phyloP scores from a whole-genome alignment of 2,888 invertebrate species.

The Teleiodes luculella region DNA sequence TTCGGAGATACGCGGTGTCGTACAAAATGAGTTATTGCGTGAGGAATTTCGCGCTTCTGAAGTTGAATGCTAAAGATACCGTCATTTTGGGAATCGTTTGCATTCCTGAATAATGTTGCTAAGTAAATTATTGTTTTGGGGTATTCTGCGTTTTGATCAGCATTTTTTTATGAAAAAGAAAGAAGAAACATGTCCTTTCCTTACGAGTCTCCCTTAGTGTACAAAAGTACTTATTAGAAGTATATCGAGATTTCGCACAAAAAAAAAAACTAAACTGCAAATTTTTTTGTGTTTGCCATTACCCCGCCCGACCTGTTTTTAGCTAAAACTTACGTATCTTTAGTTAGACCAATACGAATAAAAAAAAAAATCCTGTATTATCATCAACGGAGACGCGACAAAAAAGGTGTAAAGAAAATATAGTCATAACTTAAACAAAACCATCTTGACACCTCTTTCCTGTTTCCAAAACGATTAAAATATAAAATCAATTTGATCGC shows the following conservation, averaged over 20 bases:
- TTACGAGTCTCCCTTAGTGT: too few species aligned
- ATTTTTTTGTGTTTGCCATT: too few species aligned
- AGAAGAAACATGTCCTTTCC: too few species aligned
- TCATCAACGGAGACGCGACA: too few species aligned
- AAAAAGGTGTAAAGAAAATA: constrained; percentile 3
- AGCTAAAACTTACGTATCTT: too few species aligned
- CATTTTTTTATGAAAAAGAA: neutral
- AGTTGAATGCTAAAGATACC: constrained; percentile 27
- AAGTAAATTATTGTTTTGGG: neutral
- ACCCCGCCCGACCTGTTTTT: too few species aligned
- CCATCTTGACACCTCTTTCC: constrained; percentile 15
- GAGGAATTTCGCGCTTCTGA: constrained; percentile 46
- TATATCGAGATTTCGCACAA: too few species aligned
- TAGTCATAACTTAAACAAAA: neutral
- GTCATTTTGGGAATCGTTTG: neutral
- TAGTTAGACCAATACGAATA: too few species aligned
- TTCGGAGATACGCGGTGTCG: constrained; percentile 40
- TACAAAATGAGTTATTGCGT: constrained; percentile 49
- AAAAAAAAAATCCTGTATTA: too few species aligned
- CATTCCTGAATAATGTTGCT: constrained; percentile 5
- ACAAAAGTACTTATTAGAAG: too few species aligned
- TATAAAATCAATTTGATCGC: constrained; percentile 45
- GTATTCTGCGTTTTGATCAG: neutral
- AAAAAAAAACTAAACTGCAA: too few species aligned
- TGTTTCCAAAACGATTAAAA: constrained; percentile 30